A percentile compares a stretch with the other conserved stretches of the same genome.
Evolutionary conservation across 2,888 invertebrate genomes (phyloP).

Genomic region (Lordiphosa fenestrarum): DNA sequence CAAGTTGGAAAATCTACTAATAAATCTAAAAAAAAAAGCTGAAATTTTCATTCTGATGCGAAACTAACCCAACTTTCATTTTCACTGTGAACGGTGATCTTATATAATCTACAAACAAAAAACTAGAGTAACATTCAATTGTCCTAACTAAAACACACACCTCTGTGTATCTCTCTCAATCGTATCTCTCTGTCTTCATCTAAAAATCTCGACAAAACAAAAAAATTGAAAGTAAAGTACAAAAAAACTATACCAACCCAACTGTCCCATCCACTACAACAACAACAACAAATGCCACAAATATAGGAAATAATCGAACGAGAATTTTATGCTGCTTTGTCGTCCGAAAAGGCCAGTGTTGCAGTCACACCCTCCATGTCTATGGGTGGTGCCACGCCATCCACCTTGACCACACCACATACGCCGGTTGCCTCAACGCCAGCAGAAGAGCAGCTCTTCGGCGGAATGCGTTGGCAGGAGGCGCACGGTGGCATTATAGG

Average conservation of each 20-base stretch:
- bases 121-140: conserved; percentile 20
- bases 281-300: conserved; percentile 36
- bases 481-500: conserved; percentile 76
- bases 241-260: conserved; percentile 21
- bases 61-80: not conserved
- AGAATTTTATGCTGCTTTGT: conserved; percentile 80
- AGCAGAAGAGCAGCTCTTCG: conserved; percentile 44
- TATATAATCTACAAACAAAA: conserved; percentile 1
- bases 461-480: conserved; percentile 66
- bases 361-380: conserved; percentile 45
- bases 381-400: conserved; percentile 36
- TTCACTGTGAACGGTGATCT: not conserved
- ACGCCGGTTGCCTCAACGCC: conserved; percentile 35
- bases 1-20: too few relatives aligned
- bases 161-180: conserved; percentile 30
- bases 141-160: conserved; percentile 32
- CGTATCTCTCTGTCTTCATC: conserved; percentile 29
- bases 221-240: conserved; percentile 1
- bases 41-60: too few relatives aligned
- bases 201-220: conserved; percentile 8
- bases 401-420: conserved; percentile 45
- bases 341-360: conserved; percentile 79
- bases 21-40: too few relatives aligned
- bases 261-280: conserved; percentile 20
- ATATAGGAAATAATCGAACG: conserved; percentile 80